These are phyloP conservation scores for Eumaeus atala DNA, from an alignment of 1,140 invertebrate species.

Conservation along the genomic window DNA sequence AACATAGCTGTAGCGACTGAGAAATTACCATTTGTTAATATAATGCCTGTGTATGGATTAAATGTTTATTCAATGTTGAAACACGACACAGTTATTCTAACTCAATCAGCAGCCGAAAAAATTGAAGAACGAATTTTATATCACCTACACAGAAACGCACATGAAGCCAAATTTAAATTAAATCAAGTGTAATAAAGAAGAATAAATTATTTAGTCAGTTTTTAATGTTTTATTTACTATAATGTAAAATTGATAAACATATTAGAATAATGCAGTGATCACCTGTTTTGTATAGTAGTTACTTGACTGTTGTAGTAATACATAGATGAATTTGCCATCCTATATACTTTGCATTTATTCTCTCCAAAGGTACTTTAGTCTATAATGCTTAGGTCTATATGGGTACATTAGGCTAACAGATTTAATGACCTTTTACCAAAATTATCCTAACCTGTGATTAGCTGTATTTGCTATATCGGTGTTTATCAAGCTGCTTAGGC, in stretches of 20 bases:
- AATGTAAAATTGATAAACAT: too few relatives aligned
- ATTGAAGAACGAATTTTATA: constrained; percentile 92
- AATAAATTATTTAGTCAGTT: constrained; percentile 14
- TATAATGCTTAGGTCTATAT: too few relatives aligned
- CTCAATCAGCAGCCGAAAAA: constrained; percentile 85
- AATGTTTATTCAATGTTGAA: constrained; percentile 96
- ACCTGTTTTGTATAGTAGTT: too few relatives aligned
- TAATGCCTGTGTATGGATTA: constrained; percentile 96
- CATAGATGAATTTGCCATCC: too few relatives aligned
- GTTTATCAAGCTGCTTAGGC: too few relatives aligned
- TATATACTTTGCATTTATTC: too few relatives aligned
- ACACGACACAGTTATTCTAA: constrained; percentile 94
- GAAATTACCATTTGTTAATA: constrained; percentile 85
- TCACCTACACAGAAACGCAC: constrained; percentile 81
- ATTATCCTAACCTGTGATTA: too few relatives aligned
- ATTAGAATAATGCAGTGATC: too few relatives aligned
- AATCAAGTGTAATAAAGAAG: constrained; percentile 31
- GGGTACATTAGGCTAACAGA: too few relatives aligned
- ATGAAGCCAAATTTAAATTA: constrained; percentile 72
- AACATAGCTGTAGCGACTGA: constrained; percentile 90
- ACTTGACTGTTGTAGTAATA: too few relatives aligned
- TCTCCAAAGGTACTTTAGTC: too few relatives aligned
- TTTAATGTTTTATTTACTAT: constrained; percentile 3
- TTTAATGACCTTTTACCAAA: background rate
- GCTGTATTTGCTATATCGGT: too few relatives aligned